These are phyloP conservation scores for Aethes cnicana DNA, from an alignment of 2,888 invertebrate genomes.

Conservation along the genomic window DNA sequence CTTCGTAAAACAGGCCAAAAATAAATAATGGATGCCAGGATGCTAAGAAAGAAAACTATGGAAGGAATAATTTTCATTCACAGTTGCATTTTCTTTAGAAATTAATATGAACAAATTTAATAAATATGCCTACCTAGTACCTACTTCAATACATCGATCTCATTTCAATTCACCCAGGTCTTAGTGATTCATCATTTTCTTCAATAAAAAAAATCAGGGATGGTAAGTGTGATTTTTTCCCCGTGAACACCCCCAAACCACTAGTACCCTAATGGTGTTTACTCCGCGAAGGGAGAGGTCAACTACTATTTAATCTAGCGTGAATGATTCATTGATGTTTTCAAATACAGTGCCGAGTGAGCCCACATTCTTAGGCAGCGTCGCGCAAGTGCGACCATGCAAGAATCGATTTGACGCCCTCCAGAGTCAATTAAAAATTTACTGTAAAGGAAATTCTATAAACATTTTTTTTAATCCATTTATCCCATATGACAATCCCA, in stretches of 20 bases:
- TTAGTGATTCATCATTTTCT: slow-evolving; percentile 30
- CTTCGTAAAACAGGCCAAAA: no score
- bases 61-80: no score
- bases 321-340: slow-evolving; percentile 78
- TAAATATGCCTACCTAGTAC: no score
- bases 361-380: slow-evolving; percentile 11
- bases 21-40: no score
- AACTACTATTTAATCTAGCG: slow-evolving; percentile 79
- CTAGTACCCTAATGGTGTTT: slow-evolving; percentile 68
- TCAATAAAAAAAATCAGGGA: slow-evolving; percentile 39
- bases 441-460: no score
- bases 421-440: not conserved
- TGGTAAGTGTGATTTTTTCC: slow-evolving; percentile 54
- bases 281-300: slow-evolving; percentile 71
- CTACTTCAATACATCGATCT: no score
- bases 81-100: no score
- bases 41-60: no score
- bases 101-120: no score
- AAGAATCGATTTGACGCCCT: slow-evolving; percentile 17
- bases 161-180: slow-evolving; percentile 28
- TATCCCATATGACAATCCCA: no score
- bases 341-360: slow-evolving; percentile 50
- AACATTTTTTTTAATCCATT: no score
- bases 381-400: slow-evolving; percentile 20
- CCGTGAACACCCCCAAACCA: slow-evolving; percentile 57